Evolutionary conservation across 2,113 vertebrate genomes (phyloP), one percentile per base, ranked within the genome.

Genomic region (Rhabdornis inornatus): DNA sequence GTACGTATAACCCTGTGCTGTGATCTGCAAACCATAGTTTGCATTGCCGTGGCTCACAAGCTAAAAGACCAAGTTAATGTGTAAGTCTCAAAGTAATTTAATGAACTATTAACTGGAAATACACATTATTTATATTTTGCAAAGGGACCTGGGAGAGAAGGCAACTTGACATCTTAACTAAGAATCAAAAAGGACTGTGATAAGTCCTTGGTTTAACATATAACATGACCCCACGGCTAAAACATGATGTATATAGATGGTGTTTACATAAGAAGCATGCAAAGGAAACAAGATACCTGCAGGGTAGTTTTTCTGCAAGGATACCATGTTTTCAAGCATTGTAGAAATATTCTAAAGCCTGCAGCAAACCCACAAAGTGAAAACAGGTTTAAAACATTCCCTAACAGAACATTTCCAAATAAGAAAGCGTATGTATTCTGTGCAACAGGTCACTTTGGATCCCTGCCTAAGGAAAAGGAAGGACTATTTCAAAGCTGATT

Each of bases 91-190:
- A 87, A 74, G 20, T 72, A 83, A 80, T 53, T 87, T 61, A 91
- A 81, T 50, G 27, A 92, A 74, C 55, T 79, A 44, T 61, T 89
- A 89, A 55, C 69, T 69, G 59, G 83, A 68, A 84, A 89, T 47
- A 42, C 11, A 47, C 56, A 56, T 61, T 42, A 59, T 84, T 77
- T 82, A 4, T 39, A 37, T 86, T 90, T 95, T 81, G 59, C 52
- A 80, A 71, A 77, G 33, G 44, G 31, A 61, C 49, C 50, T 69
- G n/a, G 59, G 27, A 76, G 39, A 88, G 22, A 40, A 69, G 22
- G 11, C 0, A 23, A 30, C n/a, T 78, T 81, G 60, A 39, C 20
- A n/a, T 23, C 56, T 77, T 70, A 53, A 40, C 45, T 83, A 39
- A 76, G 35, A 87, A 80, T 45, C 50, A 77, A 18, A 80, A 90